These are phyloP conservation scores for Apistogramma diplotaenia DNA, from an alignment of 2,113 vertebrate genomes.

Conservation along the genomic window DNA sequence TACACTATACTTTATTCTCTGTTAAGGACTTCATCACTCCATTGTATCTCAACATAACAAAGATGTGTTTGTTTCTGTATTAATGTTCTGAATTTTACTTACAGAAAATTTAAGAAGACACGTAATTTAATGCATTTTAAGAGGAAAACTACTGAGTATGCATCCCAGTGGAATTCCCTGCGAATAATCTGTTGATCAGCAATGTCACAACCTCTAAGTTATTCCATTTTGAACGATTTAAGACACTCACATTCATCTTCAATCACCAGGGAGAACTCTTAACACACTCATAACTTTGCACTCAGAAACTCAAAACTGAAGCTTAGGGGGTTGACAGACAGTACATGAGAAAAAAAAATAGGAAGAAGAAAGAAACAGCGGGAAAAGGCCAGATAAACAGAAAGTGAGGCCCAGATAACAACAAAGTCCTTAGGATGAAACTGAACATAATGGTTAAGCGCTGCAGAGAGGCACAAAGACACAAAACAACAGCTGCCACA, in stretches of 20 bases:
- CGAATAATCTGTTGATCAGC: slow-evolving; percentile 10
- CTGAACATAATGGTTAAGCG: slow-evolving; percentile 51
- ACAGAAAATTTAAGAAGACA: no score
- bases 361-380: not conserved
- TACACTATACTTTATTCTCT: no score
- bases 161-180: not conserved
- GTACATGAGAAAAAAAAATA: not conserved
- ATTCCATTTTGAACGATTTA: slow-evolving; percentile 10
- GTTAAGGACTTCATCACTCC: no score
- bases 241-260: slow-evolving; percentile 15
- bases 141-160: not conserved
- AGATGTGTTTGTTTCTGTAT: no score
- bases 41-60: no score
- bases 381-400: slow-evolving; percentile 1
- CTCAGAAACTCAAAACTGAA: slow-evolving; percentile 13
- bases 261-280: slow-evolving; percentile 29
- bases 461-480: slow-evolving; percentile 32
- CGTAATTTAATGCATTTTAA: not conserved
- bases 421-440: slow-evolving; percentile 42
- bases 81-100: no score
- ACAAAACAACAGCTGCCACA: slow-evolving; percentile 35
- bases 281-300: slow-evolving; percentile 22
- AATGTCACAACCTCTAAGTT: slow-evolving; percentile 29
- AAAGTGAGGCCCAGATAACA: slow-evolving; percentile 25
- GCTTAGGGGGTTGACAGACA: not conserved